These are phyloP conservation scores for Sula dactylatra DNA, from an alignment of 2,113 vertebrate species.

Conservation along the genomic window DNA sequence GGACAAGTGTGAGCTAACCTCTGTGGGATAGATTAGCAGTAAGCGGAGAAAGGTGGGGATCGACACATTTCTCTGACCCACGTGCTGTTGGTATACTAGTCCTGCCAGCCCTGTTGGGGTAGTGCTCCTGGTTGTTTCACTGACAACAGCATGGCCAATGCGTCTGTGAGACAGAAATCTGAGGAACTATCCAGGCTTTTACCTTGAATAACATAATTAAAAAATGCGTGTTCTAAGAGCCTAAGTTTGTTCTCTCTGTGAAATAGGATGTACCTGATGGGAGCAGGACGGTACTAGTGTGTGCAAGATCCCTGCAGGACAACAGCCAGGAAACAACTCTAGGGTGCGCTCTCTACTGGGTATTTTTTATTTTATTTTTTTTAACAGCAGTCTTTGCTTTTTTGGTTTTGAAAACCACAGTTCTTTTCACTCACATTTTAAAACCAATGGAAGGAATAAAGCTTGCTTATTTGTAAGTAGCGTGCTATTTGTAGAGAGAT, in stretches of 20 bases:
- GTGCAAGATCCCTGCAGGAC: neutral
- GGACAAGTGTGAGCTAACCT: rapidly evolving
- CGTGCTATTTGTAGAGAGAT: neutral
- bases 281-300: neutral
- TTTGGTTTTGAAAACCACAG: neutral
- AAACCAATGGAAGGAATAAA: neutral
- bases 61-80: neutral
- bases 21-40: neutral
- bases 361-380: neutral
- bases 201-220: neutral
- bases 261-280: neutral
- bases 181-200: neutral
- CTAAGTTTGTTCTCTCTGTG: neutral
- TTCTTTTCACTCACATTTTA: neutral
- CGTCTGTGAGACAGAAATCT: neutral
- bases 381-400: neutral
- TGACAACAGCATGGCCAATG: neutral
- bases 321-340: neutral
- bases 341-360: neutral
- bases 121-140: neutral
- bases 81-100: neutral
- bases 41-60: neutral
- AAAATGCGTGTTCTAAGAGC: neutral
- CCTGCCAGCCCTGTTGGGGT: neutral
- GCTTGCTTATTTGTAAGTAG: neutral